Conservation (phyloP, 2,888 invertebrate species). For the Abrostola triplasia region DNA sequence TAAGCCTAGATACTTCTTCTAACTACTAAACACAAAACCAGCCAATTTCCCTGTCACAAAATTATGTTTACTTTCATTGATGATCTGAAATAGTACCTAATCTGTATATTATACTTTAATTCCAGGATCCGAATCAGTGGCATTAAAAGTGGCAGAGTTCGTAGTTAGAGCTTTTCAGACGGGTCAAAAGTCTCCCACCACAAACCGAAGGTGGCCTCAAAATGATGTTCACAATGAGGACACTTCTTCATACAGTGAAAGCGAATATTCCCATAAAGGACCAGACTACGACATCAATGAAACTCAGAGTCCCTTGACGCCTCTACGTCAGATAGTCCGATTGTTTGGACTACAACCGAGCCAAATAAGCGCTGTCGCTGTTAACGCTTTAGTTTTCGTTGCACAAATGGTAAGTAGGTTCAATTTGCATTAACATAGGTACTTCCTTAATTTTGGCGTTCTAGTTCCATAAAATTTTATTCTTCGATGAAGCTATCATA, state of each 20-base stretch:
- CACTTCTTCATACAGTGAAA: conserved; percentile 52
- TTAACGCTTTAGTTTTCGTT: conserved; percentile 94
- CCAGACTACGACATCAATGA: conserved; percentile 77
- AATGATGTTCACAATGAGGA: conserved; percentile 58
- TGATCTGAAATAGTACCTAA: too few relatives aligned
- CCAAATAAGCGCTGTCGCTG: conserved; percentile 93
- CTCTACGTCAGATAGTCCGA: conserved; percentile 87
- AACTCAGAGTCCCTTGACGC: conserved; percentile 84
- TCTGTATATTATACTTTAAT: conserved; percentile 21
- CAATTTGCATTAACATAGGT: too few relatives aligned
- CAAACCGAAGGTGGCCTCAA: conserved; percentile 57
- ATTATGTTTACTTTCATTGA: too few relatives aligned
- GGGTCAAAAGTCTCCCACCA: conserved; percentile 58
- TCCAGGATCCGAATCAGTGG: conserved; percentile 82
- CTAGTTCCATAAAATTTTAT: too few relatives aligned
- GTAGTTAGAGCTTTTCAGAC: conserved; percentile 82
- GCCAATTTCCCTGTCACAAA: too few relatives aligned
- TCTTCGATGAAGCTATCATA: too few relatives aligned
- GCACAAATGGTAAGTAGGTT: conserved; percentile 92
- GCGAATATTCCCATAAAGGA: conserved; percentile 57
- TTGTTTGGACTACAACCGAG: conserved; percentile 93
- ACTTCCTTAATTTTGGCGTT: too few relatives aligned
- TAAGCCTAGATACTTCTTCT: too few relatives aligned
- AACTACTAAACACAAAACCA: too few relatives aligned
- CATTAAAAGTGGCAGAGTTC: conserved; percentile 83